phyloP scores from a whole-genome alignment of 2,888 invertebrate species.

The Eupelmus urozonus region DNA sequence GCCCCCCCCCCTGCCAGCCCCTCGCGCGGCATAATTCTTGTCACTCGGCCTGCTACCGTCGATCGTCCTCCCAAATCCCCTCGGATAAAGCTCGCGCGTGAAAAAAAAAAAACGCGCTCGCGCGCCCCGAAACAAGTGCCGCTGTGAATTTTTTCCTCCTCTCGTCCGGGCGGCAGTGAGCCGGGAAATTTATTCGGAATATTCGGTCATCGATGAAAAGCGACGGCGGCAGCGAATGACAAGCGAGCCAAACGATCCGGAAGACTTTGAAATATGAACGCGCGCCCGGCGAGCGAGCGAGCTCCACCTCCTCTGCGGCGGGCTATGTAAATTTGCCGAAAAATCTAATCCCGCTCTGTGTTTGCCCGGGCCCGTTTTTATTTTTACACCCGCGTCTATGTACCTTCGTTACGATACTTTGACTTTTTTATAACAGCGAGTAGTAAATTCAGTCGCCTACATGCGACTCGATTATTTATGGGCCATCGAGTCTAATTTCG shows the following conservation, averaged over 20 bases:
- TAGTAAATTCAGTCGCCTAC: no score
- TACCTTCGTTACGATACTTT: constrained; percentile 13
- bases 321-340: constrained; percentile 59
- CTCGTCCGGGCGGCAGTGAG: background rate
- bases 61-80: constrained; percentile 46
- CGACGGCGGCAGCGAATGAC: constrained; percentile 67
- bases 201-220: constrained; percentile 58
- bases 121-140: background rate
- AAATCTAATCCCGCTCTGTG: background rate
- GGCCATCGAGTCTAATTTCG: no score
- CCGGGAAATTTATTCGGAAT: constrained; percentile 48
- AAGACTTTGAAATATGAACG: constrained; percentile 70
- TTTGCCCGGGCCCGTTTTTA: background rate
- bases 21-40: constrained; percentile 45
- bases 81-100: constrained; percentile 39
- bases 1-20: constrained; percentile 10
- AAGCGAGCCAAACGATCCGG: constrained; percentile 71
- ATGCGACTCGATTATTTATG: no score
- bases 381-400: background rate
- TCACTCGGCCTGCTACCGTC: constrained; percentile 15
- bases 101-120: background rate
- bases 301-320: constrained; percentile 11
- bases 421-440: no score
- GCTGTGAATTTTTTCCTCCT: constrained; percentile 17
- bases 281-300: background rate